Evolutionary conservation across 2,113 vertebrate genomes (phyloP).

Genomic region (Theristicus caerulescens): DNA sequence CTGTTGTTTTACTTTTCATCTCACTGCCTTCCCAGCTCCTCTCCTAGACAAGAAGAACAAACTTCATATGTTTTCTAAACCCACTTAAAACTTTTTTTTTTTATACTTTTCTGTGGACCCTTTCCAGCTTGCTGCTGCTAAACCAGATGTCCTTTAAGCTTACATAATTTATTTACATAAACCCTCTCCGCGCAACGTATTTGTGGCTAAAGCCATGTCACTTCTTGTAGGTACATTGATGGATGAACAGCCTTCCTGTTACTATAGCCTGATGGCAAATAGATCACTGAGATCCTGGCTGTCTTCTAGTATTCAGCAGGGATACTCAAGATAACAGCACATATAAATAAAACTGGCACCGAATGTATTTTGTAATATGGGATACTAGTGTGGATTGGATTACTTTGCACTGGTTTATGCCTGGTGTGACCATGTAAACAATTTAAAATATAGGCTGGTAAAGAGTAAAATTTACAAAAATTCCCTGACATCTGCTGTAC

Average conservation of each 20-base stretch:
- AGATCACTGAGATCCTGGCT: neutral
- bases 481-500: neutral
- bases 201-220: neutral
- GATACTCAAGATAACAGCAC: neutral
- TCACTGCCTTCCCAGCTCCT: neutral
- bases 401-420: neutral
- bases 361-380: neutral
- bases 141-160: neutral
- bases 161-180: neutral
- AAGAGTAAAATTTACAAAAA: neutral
- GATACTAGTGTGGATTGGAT: neutral
- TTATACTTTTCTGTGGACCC: neutral
- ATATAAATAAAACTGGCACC: neutral
- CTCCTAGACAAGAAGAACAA: neutral
- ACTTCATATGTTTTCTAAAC: neutral
- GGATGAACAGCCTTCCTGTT: neutral
- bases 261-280: neutral
- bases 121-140: neutral
- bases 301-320: neutral
- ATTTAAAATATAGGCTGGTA: slow-evolving; percentile 7
- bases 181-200: rapidly evolving
- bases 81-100: neutral
- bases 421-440: slow-evolving; percentile 5
- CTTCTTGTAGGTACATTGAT: neutral
- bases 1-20: neutral